Percentiles rank a stretch among this genome's conserved stretches.
phyloP scores from a whole-genome alignment of 2,113 vertebrate genomes.

The Rissa tridactyla region DNA sequence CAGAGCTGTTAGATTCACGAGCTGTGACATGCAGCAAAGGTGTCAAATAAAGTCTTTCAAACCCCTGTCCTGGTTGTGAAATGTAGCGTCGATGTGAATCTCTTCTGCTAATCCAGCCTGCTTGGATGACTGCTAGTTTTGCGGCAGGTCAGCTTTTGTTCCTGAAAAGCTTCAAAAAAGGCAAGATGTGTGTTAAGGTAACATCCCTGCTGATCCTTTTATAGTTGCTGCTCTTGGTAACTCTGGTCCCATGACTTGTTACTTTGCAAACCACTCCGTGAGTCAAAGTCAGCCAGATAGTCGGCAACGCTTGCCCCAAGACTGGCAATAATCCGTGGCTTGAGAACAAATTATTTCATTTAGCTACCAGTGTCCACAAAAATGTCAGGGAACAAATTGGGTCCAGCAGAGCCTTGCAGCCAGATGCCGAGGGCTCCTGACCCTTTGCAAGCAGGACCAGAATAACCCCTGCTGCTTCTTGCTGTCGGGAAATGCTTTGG shows the following conservation, averaged over 20 bases:
- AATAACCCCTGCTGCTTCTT: not conserved
- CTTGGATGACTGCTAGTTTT: not conserved
- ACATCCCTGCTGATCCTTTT: not conserved
- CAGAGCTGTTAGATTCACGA: constrained; percentile 45
- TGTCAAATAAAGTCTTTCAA: constrained; percentile 65
- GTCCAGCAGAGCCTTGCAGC: not conserved
- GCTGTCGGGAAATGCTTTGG: not conserved
- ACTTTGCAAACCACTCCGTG: not conserved
- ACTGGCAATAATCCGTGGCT: not conserved
- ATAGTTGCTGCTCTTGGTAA: not conserved
- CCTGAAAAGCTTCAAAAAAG: not conserved
- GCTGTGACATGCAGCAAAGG: constrained; percentile 46
- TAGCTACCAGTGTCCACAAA: not conserved
- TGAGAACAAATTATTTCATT: not conserved
- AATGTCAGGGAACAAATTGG: not conserved
- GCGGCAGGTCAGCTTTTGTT: not conserved
- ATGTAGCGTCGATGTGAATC: not conserved
- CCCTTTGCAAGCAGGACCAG: not conserved
- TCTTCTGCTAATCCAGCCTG: not conserved
- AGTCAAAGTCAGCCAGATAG: not conserved
- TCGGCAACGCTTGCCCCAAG: not conserved
- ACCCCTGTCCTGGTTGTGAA: not conserved
- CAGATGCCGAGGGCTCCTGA: not conserved
- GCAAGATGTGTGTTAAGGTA: not conserved
- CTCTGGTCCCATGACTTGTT: not conserved